Evolutionary conservation across 2,797 vertebrate species (phyloP).

Genomic region (Pipistrellus pipistrellus): DNA sequence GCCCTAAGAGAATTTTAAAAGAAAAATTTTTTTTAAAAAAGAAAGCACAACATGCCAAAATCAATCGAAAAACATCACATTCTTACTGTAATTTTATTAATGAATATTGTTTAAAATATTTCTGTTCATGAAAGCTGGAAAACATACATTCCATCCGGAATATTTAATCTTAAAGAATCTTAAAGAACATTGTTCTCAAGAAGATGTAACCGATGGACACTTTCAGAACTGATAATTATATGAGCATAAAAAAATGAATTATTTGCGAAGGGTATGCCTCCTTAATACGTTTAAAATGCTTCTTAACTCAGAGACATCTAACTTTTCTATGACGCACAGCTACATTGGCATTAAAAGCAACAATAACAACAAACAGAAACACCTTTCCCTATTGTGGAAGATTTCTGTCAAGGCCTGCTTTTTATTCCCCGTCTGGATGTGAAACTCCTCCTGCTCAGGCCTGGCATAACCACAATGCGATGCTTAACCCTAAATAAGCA

Average conservation of each 20-base stretch:
- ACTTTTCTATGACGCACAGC: background rate
- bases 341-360: background rate
- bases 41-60: conserved; percentile 20
- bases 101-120: conserved; percentile 13
- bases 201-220: background rate
- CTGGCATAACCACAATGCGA: background rate
- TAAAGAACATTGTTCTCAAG: conserved; percentile 45
- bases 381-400: background rate
- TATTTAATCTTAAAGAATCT: background rate
- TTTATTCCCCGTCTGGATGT: background rate
- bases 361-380: conserved; percentile 12
- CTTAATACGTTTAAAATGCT: background rate
- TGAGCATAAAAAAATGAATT: background rate
- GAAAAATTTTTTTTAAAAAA: background rate
- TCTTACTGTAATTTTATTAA: conserved; percentile 40
- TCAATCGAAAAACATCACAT: conserved; percentile 14
- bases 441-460: background rate
- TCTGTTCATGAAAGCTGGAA: background rate
- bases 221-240: conserved; percentile 21
- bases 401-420: conserved; percentile 16
- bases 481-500: conserved; percentile 38
- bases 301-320: background rate
- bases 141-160: background rate
- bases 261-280: background rate
- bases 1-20: background rate